Evolutionary conservation across 2,888 invertebrate species (phyloP).

Genomic region (Cynaeus angustus): DNA sequence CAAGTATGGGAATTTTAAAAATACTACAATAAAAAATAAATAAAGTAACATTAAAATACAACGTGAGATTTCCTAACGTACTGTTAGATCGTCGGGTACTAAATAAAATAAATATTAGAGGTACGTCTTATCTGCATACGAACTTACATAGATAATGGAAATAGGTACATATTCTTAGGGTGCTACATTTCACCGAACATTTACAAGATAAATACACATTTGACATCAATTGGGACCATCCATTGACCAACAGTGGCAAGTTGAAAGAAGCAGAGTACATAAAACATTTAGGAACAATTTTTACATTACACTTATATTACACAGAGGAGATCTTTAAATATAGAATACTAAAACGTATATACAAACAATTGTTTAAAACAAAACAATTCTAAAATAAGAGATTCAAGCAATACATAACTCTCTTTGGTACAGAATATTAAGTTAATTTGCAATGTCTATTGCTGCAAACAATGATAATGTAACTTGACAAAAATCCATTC

Average conservation of each 20-base stretch:
- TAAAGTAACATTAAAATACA: conserved; percentile 32
- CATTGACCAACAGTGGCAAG: conserved; percentile 13
- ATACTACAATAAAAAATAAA: conserved; percentile 43
- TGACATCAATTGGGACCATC: not conserved
- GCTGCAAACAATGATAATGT: conserved; percentile 7
- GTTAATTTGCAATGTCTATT: conserved; percentile 27
- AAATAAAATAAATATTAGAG: conserved; percentile 38
- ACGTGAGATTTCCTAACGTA: conserved; percentile 31
- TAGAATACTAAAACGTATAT: conserved; percentile 69
- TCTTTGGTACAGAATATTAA: conserved; percentile 47
- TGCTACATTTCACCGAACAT: too few species aligned
- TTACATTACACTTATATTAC: conserved; percentile 39
- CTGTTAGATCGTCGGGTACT: conserved; percentile 25
- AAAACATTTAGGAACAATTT: conserved; percentile 43
- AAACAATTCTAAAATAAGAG: conserved; percentile 59
- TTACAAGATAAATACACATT: conserved; percentile 23
- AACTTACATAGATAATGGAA: conserved; percentile 28
- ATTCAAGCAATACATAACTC: conserved; percentile 41
- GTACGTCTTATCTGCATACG: conserved; percentile 35
- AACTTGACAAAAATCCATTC: conserved; percentile 18
- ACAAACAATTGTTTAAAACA: conserved; percentile 64
- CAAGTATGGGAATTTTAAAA: conserved; percentile 34
- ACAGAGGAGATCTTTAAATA: conserved; percentile 53
- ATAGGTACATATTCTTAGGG: conserved; percentile 33
- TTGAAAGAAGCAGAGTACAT: conserved; percentile 25